Evolutionary conservation across 2,113 vertebrate species (phyloP).

Genomic region (Antechinus stuartii): DNA sequence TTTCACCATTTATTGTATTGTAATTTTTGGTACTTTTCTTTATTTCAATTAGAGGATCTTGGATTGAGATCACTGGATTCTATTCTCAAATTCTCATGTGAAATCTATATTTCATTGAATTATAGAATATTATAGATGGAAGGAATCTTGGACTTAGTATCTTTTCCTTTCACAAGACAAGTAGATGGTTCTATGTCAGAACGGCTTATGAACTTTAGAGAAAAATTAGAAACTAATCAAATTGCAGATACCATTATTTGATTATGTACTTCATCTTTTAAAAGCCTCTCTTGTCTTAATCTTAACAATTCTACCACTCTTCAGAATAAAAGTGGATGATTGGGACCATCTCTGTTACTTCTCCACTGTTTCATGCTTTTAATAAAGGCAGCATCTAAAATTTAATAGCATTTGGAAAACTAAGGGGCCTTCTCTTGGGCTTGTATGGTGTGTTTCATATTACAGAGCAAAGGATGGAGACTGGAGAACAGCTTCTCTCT

Average conservation of each 20-base stretch:
- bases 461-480: slow-evolving; percentile 1
- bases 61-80: neutral
- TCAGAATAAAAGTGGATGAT: neutral
- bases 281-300: slow-evolving; percentile 5
- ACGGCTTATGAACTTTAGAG: accelerated
- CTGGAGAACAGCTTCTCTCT: slow-evolving; percentile 2
- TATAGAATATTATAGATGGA: neutral
- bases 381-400: slow-evolving; percentile 61
- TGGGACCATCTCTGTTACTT: neutral
- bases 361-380: slow-evolving; percentile 35
- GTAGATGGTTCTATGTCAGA: neutral
- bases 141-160: neutral
- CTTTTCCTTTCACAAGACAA: neutral
- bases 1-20: neutral
- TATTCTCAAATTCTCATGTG: neutral
- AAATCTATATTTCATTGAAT: neutral
- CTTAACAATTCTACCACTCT: neutral
- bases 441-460: slow-evolving; percentile 52
- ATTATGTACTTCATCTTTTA: neutral
- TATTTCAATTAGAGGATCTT: neutral
- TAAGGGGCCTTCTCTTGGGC: slow-evolving; percentile 47
- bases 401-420: slow-evolving; percentile 58
- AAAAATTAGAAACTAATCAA: neutral
- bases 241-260: neutral
- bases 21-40: neutral